Percentiles rank a stretch among this genome's conserved stretches.
Conservation (phyloP, 2,797 vertebrate genomes). For the Otolemur crassicaudatus region DNA sequence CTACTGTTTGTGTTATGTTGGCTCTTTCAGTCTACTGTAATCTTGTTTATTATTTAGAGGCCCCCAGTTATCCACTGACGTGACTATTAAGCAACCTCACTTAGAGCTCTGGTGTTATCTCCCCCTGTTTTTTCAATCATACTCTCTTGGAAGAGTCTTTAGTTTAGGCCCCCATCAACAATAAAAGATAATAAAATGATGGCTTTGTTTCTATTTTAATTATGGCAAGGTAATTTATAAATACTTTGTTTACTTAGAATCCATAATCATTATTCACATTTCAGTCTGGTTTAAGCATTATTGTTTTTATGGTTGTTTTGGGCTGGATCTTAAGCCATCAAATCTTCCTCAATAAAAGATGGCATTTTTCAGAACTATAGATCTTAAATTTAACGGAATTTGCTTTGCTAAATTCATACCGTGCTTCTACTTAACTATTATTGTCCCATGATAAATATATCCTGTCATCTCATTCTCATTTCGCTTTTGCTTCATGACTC, state of each 20-base stretch:
- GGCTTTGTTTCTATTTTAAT: constrained; percentile 48
- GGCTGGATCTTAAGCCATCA: neutral
- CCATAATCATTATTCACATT: constrained; percentile 4
- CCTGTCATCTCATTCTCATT: neutral
- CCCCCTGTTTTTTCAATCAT: neutral
- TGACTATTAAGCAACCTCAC: neutral
- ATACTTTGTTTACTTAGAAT: constrained; percentile 26
- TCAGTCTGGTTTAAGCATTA: neutral
- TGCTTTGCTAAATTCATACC: neutral
- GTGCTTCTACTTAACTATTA: neutral
- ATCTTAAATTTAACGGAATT: neutral
- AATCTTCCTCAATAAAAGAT: neutral
- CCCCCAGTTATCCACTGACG: neutral
- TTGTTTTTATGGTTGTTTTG: constrained; percentile 15
- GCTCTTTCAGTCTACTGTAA: neutral
- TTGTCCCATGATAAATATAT: neutral
- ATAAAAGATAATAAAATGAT: neutral
- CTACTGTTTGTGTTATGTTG: neutral
- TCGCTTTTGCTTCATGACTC: neutral
- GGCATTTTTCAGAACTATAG: neutral
- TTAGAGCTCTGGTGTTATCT: neutral
- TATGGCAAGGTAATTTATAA: constrained; percentile 28
- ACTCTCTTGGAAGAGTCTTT: neutral
- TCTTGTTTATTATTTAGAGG: neutral
- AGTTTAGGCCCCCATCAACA: neutral